Evolutionary conservation across 2,888 invertebrate species (phyloP).

Genomic region (Imbricaverruca yamaguchii): DNA sequence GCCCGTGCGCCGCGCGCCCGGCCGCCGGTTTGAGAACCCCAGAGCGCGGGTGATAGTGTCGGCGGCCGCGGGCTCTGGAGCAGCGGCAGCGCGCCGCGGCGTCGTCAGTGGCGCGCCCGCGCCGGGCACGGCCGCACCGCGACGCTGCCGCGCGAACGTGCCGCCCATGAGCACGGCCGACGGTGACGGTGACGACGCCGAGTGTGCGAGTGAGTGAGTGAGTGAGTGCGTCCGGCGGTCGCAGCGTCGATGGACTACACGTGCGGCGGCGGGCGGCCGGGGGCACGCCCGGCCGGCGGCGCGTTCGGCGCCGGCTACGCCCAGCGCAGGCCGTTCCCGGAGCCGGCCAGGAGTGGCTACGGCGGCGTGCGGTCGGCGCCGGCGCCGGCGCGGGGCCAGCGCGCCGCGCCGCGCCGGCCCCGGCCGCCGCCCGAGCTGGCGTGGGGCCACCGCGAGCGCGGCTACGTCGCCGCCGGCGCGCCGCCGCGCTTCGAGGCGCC

Average conservation of each 20-base stretch:
- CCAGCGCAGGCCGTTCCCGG: constrained; percentile 23
- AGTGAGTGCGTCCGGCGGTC: not conserved
- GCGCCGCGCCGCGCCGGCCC: constrained; percentile 20
- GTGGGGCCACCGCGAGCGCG: not conserved
- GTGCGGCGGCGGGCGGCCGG: constrained; percentile 26
- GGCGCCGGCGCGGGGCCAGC: constrained; percentile 23
- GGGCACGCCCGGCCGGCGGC: constrained; percentile 16
- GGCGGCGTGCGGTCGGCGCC: constrained; percentile 9
- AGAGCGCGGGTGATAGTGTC: not conserved
- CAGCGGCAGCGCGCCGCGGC: not conserved
- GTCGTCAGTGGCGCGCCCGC: not conserved
- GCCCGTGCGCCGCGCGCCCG: not conserved
- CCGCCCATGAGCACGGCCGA: not conserved
- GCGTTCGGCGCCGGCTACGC: constrained; percentile 9
- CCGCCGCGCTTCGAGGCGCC: constrained; percentile 35
- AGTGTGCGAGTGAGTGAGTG: not conserved
- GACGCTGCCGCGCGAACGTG: not conserved
- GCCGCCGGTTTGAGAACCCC: not conserved
- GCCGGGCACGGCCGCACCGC: not conserved
- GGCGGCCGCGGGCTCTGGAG: constrained; percentile 3
- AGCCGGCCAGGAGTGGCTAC: constrained; percentile 3
- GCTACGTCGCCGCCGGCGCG: constrained; percentile 18
- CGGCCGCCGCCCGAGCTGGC: not conserved
- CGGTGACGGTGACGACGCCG: not conserved
- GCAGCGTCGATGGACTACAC: not conserved